Base-by-base conservation (phyloP, 2,888 invertebrate genomes). In the Brenthis hecate region DNA sequence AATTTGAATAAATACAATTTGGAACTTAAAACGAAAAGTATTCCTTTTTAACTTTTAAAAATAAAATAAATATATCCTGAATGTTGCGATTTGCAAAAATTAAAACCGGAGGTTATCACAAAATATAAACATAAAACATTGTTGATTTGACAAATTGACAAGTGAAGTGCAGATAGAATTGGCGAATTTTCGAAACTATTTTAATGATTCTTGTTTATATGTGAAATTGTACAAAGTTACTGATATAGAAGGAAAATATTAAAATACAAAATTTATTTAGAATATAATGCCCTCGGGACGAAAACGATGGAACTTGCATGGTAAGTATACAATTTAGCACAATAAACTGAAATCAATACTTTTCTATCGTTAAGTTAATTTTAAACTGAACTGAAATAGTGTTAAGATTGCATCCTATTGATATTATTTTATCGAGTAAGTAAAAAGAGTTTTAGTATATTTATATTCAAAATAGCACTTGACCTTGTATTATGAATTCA, bases 281-380 rank as follows among this genome's bases (percentile, higher is more conserved):
- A 69, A 75, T 80, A 85, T 80, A 76, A 89, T 89, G 90, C 94
- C 94, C 82, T 94, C 95, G 84, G 95, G 95, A 76, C 91, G 96
- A 81, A 96, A 96, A 89, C 95, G 96, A 81, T 96, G 96, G 96
- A 95, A 95, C 81, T 88, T 96, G 78, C 95, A 95, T 90, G 96
- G 96, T 96, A 94, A 89, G 88, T 82, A 64, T 61, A 50, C 19
- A 56, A 32, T 48, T 19, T 56, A 67, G 47, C 14, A 14, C 13
- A 47, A 58, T 47, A 51, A 58, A 47, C 48, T 47, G 16, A 23
- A 61, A 66, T 60, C 60, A 47, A 60, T 66, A 66, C 58, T 51
- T 0, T 32, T 32, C 19, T 54, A 53, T 60, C n/a, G 48, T 60
- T 28, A 28, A 13, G 48, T 60, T 60, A 48, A 28, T 61, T 36